phyloP scores from a whole-genome alignment of 1,140 invertebrate genomes.

The Rhopalosiphum maidis region DNA sequence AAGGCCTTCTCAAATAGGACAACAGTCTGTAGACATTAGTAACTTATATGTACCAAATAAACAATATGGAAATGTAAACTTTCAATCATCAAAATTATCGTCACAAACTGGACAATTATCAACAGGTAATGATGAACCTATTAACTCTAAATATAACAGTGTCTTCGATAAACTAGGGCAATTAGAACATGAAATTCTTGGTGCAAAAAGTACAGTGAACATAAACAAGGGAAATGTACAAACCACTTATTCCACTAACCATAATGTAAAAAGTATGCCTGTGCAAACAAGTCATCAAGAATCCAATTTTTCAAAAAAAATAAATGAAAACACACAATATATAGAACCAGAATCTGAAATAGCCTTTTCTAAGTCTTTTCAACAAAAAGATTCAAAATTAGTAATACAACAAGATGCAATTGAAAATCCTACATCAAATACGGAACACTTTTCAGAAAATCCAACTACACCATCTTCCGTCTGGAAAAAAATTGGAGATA shows the following conservation, averaged over 20 bases:
- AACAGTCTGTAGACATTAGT: neutral
- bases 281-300: slow-evolving; percentile 13
- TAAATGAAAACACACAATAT: slow-evolving; percentile 38
- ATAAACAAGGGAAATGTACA: slow-evolving; percentile 39
- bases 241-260: slow-evolving; percentile 9
- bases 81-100: neutral
- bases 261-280: slow-evolving; percentile 44
- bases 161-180: slow-evolving; percentile 15
- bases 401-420: neutral
- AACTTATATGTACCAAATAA: neutral
- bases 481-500: slow-evolving; percentile 47
- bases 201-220: neutral
- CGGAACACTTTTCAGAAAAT: neutral
- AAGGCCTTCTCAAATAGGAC: neutral
- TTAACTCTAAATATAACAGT: slow-evolving; percentile 5
- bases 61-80: neutral
- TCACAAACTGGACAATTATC: slow-evolving; percentile 12
- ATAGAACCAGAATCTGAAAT: slow-evolving; percentile 40
- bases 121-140: neutral
- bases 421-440: neutral
- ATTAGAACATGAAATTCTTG: slow-evolving; percentile 40
- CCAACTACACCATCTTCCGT: neutral
- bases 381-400: neutral
- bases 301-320: slow-evolving; percentile 16
- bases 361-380: neutral